phyloP scores from a whole-genome alignment of 2,888 invertebrate species.

The Keiferia lycopersicella region DNA sequence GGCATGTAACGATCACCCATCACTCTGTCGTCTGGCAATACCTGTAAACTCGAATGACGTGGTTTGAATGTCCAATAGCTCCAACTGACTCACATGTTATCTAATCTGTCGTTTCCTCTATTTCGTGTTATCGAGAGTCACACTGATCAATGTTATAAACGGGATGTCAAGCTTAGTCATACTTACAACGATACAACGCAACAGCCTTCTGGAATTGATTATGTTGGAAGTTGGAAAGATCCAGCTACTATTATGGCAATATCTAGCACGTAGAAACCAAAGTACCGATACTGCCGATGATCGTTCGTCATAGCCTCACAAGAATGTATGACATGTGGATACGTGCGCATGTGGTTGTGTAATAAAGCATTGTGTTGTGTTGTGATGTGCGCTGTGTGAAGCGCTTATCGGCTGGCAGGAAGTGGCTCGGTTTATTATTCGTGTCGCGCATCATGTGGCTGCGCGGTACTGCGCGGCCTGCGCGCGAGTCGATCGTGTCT shows the following conservation, averaged over 20 bases:
- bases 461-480: slow-evolving; percentile 51
- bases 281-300: background rate
- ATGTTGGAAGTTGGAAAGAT: background rate
- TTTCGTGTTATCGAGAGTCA: slow-evolving; percentile 38
- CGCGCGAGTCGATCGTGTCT: slow-evolving; percentile 40
- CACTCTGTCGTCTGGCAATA: slow-evolving; percentile 22
- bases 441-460: slow-evolving; percentile 74
- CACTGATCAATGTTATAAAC: slow-evolving; percentile 32
- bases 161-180: slow-evolving; percentile 12
- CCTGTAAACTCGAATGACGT: slow-evolving; percentile 23
- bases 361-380: slow-evolving; percentile 48
- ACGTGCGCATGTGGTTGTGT: slow-evolving; percentile 33
- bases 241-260: background rate
- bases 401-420: slow-evolving; percentile 77
- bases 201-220: background rate
- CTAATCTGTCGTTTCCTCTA: slow-evolving; percentile 57
- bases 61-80: slow-evolving; percentile 11
- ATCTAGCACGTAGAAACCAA: background rate
- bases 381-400: slow-evolving; percentile 55
- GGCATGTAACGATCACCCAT: slow-evolving; percentile 32
- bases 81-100: slow-evolving; percentile 53
- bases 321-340: slow-evolving; percentile 35
- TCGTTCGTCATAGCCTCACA: slow-evolving; percentile 18
- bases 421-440: slow-evolving; percentile 80
- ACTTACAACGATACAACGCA: background rate